phyloP scores from a whole-genome alignment of 1,140 invertebrate genomes.

The Platyscapa corneri region DNA sequence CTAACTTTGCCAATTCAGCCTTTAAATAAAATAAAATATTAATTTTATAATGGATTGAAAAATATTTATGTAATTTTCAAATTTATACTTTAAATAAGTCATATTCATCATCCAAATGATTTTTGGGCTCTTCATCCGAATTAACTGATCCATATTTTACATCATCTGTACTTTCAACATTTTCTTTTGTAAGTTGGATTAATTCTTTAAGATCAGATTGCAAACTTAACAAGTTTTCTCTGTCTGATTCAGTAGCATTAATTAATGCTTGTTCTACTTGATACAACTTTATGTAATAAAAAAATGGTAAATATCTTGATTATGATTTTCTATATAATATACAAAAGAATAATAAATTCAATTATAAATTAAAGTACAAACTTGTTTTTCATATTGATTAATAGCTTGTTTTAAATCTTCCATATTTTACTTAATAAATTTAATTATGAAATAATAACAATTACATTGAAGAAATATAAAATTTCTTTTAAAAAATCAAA shows the following conservation, averaged over 20 bases:
- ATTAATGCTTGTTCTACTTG: constrained; percentile 78
- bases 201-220: constrained; percentile 80
- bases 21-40: constrained; percentile 56
- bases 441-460: not conserved
- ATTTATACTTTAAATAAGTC: constrained; percentile 80
- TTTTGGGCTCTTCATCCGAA: constrained; percentile 57
- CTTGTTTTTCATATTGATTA: constrained; percentile 75
- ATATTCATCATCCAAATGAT: constrained; percentile 80
- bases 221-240: constrained; percentile 76
- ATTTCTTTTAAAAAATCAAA: not conserved
- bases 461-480: constrained; percentile 7
- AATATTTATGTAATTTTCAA: constrained; percentile 14
- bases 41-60: constrained; percentile 38
- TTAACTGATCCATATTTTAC: constrained; percentile 47
- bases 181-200: constrained; percentile 79
- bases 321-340: not conserved
- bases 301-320: not conserved
- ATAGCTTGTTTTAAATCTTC: constrained; percentile 69
- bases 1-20: constrained; percentile 68
- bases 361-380: constrained; percentile 55
- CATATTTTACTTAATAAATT: constrained; percentile 49
- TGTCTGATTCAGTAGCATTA: constrained; percentile 74
- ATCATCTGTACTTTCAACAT: constrained; percentile 66
- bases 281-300: constrained; percentile 72
- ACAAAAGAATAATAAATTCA: not conserved